Evolutionary conservation across 2,888 invertebrate species (phyloP), one percentile per base, ranked within the genome.

Genomic region (Heliconius erato): DNA sequence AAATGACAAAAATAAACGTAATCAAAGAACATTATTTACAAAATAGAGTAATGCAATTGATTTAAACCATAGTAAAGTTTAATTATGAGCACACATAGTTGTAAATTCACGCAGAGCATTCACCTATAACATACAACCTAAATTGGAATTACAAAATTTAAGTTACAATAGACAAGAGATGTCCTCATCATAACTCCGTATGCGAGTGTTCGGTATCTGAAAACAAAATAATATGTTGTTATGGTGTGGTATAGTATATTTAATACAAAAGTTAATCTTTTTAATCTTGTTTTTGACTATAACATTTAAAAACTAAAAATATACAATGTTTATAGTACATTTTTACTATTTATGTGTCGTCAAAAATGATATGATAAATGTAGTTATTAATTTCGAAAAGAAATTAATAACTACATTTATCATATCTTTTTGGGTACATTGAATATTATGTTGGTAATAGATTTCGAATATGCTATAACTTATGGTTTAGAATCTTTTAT

Each of bases 181-280:
- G 90, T 90, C 88, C 88, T 91, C 90, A 94, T 95, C 94, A 96
- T 95, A 96, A 94, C 90, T 96, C 95, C 19, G 91, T 91, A 87
- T 94, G 95, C 82, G 91, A 90, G 79, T 91, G 90, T 74, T 88
- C 85, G 86, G 89, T 89, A 85, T 88, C 95, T 95, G 94, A 28
- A 89, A 93, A 87, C 86, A 87, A 87, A 81, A 26, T 19, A 63
- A 63, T 23, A 32, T 14, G 1, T 59, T 7, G 23, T 35, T n/a
- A n/a, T 44, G 0, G 12, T 12, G n/a, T 4, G 11, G 2, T 35
- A 63, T 23, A 23, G 3, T 49, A 19, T 0, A 54, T 6, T 19
- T 54, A 54, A 16, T 54, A 19, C 49, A 54, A 54, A 54, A 54
- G 49, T 54, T 54, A 19, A 54, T 19, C 19, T 54, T 54, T 54